These are phyloP conservation scores for Platorchestia sp. DNA, from an alignment of 1,140 invertebrate species.

Conservation along the genomic window DNA sequence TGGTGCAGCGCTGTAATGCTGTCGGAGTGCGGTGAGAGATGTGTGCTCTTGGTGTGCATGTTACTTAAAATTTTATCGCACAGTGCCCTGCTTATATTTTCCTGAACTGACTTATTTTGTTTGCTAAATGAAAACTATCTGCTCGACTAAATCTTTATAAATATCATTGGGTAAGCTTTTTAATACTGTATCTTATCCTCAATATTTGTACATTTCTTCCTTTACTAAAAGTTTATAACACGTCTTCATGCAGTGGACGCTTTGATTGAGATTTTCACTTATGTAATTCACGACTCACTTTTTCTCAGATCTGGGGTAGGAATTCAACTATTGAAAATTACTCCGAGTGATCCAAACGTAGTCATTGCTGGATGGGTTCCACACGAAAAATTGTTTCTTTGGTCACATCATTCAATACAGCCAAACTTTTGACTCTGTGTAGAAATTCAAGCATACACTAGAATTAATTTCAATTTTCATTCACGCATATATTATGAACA, in stretches of 20 bases:
- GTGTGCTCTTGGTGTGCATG: background rate
- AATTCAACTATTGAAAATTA: background rate
- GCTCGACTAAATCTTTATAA: background rate
- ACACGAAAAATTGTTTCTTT: too few species aligned
- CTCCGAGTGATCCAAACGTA: too few species aligned
- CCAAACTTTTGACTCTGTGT: too few species aligned
- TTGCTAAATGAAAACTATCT: background rate
- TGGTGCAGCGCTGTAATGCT: slow-evolving; percentile 75
- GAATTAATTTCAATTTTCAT: too few species aligned
- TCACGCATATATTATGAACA: too few species aligned
- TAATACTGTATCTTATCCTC: background rate
- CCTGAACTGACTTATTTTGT: background rate
- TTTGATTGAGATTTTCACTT: background rate
- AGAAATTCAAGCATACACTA: too few species aligned
- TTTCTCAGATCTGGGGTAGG: background rate
- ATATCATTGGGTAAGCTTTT: background rate
- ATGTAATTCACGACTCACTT: background rate
- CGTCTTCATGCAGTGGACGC: too few species aligned
- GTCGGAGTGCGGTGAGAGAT: slow-evolving; percentile 73
- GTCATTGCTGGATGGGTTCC: too few species aligned
- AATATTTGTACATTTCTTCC: background rate
- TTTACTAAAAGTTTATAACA: background rate
- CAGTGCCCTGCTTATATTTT: background rate
- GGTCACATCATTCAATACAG: too few species aligned
- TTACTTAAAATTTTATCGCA: background rate